Conservation (phyloP, 2,113 vertebrate genomes). For the Rynchops niger region DNA sequence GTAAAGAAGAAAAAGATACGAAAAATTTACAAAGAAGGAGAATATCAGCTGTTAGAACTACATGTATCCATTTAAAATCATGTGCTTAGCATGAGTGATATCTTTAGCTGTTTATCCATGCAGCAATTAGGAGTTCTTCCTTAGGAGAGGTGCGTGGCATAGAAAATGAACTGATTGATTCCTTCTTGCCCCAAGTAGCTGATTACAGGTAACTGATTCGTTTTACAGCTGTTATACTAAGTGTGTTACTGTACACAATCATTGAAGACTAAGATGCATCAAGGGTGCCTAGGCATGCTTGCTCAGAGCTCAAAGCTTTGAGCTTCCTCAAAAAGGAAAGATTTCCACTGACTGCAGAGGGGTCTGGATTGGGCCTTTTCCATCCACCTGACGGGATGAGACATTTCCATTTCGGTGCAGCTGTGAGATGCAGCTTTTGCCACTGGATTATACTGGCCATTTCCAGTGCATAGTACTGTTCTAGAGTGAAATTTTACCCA, state of each 20-base stretch:
- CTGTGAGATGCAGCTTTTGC: neutral
- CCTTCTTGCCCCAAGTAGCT: neutral
- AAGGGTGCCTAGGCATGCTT: neutral
- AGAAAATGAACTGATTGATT: neutral
- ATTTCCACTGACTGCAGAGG: neutral
- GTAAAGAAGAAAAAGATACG: neutral
- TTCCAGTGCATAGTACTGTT: neutral
- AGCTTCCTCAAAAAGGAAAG: neutral
- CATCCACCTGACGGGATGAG: neutral
- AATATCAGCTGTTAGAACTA: neutral
- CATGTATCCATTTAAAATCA: neutral
- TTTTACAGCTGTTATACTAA: neutral
- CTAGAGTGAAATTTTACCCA: neutral
- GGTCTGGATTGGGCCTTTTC: neutral
- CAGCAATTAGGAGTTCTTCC: neutral
- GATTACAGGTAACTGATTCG: neutral
- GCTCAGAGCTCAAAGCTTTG: neutral
- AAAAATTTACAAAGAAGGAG: neutral
- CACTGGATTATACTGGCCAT: no score
- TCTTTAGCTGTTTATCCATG: neutral
- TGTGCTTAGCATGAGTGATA: neutral
- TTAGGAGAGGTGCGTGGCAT: neutral
- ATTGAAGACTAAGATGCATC: neutral
- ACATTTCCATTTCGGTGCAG: neutral
- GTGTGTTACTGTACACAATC: neutral